A percentile compares a stretch with the other conserved stretches of the same genome.
phyloP scores from a whole-genome alignment of 2,113 vertebrate species.

The Otus sunia region DNA sequence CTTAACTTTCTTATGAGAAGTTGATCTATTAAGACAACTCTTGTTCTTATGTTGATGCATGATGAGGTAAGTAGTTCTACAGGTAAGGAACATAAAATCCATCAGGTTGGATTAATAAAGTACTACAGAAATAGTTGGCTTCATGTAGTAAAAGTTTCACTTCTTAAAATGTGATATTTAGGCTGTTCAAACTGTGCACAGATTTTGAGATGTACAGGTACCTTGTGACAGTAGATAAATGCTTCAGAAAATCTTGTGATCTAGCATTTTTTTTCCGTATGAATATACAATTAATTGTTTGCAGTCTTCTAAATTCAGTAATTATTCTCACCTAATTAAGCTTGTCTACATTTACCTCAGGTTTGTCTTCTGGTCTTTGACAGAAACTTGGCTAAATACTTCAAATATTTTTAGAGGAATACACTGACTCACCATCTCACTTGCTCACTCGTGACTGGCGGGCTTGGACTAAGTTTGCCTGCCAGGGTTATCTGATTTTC shows the following conservation, averaged over 20 bases:
- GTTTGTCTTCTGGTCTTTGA: background rate
- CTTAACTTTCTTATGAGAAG: constrained; percentile 15
- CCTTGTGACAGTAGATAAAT: background rate
- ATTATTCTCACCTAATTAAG: background rate
- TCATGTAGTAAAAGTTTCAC: background rate
- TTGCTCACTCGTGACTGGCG: background rate
- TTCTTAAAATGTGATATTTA: background rate
- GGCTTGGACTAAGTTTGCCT: background rate
- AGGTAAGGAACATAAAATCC: constrained; percentile 20
- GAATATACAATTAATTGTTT: background rate
- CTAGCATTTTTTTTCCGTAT: background rate
- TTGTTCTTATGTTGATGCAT: background rate
- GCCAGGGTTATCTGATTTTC: background rate
- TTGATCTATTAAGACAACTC: background rate
- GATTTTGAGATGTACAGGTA: background rate
- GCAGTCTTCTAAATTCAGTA: background rate
- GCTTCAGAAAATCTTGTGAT: background rate
- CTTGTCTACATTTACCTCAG: background rate
- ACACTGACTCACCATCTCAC: background rate
- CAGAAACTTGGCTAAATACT: background rate
- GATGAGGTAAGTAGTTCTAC: constrained; percentile 47
- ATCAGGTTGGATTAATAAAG: background rate
- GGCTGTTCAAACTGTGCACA: background rate
- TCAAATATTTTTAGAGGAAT: background rate
- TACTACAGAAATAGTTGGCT: background rate